A percentile compares a stretch with the other conserved stretches of the same genome.
phyloP scores from a whole-genome alignment of 1,140 invertebrate genomes.

The Ylistrum balloti region DNA sequence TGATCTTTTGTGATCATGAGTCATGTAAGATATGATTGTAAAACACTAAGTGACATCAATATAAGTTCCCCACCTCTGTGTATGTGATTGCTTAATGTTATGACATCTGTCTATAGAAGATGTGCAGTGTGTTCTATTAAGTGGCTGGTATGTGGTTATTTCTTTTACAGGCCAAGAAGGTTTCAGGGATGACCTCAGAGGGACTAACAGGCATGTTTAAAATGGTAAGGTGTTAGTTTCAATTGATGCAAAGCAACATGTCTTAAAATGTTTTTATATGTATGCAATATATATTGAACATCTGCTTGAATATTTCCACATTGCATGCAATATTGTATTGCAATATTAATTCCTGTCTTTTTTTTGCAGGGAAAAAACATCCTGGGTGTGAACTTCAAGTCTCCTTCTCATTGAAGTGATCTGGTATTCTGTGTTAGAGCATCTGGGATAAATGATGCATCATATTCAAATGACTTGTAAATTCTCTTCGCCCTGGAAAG shows the following conservation, averaged over 20 bases:
- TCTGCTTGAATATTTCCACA: neutral
- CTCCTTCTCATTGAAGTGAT: neutral
- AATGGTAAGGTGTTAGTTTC: conserved; percentile 64
- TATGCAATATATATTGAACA: no score
- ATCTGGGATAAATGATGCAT: no score
- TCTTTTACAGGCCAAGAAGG: conserved; percentile 61
- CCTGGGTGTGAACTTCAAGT: conserved; percentile 63
- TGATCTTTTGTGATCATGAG: no score
- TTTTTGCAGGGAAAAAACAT: conserved; percentile 58
- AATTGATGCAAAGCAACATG: no score
- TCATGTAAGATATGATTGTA: no score
- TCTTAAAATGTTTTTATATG: no score
- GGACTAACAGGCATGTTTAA: conserved; percentile 63
- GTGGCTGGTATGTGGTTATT: neutral
- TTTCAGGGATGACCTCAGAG: conserved; percentile 60
- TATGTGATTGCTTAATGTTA: no score
- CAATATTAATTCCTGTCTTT: neutral
- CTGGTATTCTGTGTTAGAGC: neutral
- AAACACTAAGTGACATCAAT: no score
- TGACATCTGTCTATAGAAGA: no score
- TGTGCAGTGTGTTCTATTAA: neutral
- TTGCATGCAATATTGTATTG: neutral
- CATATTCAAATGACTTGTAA: no score
- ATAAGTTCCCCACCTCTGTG: no score
- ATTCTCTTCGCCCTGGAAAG: no score